A percentile compares a stretch with the other conserved stretches of the same genome.
Evolutionary conservation across 2,888 invertebrate species (phyloP).

Genomic region (Lydus trimaculatus): DNA sequence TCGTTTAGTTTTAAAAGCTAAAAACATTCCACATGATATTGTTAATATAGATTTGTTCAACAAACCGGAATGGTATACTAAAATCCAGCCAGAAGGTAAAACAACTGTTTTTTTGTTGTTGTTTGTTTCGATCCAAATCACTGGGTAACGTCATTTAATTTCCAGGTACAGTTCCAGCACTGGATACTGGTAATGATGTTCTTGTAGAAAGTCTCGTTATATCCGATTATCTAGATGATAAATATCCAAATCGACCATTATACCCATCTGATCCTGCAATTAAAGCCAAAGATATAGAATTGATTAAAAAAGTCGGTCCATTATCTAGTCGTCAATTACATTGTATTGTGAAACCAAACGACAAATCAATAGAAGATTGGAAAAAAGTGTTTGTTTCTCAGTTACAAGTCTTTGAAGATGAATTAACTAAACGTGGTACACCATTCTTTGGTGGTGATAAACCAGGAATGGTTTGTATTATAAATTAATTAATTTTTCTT

Average conservation of each 20-base stretch:
- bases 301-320: slow-evolving; percentile 45
- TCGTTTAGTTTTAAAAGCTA: slow-evolving; percentile 77
- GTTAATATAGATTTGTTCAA: slow-evolving; percentile 77
- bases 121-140: too few relatives aligned
- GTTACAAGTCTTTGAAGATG: slow-evolving; percentile 47
- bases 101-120: too few relatives aligned
- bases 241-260: slow-evolving; percentile 62
- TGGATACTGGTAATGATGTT: slow-evolving; percentile 58
- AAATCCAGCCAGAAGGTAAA: slow-evolving; percentile 67
- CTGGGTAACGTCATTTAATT: not conserved
- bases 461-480: slow-evolving; percentile 46
- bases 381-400: slow-evolving; percentile 37
- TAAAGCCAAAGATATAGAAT: slow-evolving; percentile 45
- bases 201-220: slow-evolving; percentile 65
- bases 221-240: slow-evolving; percentile 64
- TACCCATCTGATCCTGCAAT: slow-evolving; percentile 58
- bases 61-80: slow-evolving; percentile 85
- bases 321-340: slow-evolving; percentile 34
- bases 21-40: slow-evolving; percentile 76
- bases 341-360: slow-evolving; percentile 31
- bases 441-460: slow-evolving; percentile 45
- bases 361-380: slow-evolving; percentile 42
- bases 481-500: not conserved
- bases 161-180: slow-evolving; percentile 60
- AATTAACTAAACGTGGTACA: slow-evolving; percentile 41